These are phyloP conservation scores for Engystomops pustulosus DNA, from an alignment of 2,113 vertebrate genomes.

Conservation along the genomic window DNA sequence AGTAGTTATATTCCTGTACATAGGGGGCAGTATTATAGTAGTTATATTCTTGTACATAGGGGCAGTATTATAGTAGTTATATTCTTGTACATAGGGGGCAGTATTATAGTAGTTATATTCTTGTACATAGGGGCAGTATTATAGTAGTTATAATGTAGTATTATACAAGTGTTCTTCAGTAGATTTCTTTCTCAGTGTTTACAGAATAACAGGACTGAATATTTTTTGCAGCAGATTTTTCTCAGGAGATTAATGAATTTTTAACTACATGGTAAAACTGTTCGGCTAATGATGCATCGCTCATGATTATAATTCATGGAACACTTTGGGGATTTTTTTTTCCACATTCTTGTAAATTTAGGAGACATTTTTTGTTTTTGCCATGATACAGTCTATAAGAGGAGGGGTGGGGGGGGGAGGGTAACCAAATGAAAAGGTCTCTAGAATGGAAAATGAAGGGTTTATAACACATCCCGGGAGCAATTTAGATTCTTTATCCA, in stretches of 20 bases:
- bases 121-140: constrained; percentile 14
- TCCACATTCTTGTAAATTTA: neutral
- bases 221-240: constrained; percentile 13
- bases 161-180: neutral
- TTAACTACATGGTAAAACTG: neutral
- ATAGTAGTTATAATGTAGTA: neutral
- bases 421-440: constrained; percentile 3
- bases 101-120: too few relatives aligned
- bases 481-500: too few relatives aligned
- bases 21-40: too few relatives aligned
- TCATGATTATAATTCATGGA: neutral
- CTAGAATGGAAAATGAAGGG: neutral
- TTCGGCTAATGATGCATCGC: constrained; percentile 25
- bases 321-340: neutral
- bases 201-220: neutral
- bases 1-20: too few relatives aligned
- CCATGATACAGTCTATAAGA: neutral
- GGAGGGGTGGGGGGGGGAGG: neutral
- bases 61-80: too few relatives aligned
- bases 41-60: too few relatives aligned
- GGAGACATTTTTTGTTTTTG: neutral
- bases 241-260: constrained; percentile 38
- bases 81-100: too few relatives aligned
- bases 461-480: neutral
- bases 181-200: neutral